These are phyloP conservation scores for Rhopalosiphum padi DNA, from an alignment of 1,140 invertebrate species.

Conservation along the genomic window DNA sequence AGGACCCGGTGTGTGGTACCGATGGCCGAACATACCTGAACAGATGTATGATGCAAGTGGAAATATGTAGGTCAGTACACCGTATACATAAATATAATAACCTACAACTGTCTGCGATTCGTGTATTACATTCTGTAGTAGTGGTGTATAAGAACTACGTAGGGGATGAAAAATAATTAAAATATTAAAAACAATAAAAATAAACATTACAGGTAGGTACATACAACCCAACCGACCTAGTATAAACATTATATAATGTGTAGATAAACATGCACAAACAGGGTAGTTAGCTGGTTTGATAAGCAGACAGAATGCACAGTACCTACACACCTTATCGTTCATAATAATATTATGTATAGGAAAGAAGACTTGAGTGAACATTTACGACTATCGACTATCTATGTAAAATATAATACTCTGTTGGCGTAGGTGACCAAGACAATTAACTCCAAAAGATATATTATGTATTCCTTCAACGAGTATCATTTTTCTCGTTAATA, in stretches of 20 bases:
- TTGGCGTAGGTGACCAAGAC: background rate
- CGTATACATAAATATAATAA: background rate
- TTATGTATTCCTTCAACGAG: background rate
- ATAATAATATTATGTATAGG: too few relatives aligned
- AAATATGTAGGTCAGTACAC: constrained; percentile 74
- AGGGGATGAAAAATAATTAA: background rate
- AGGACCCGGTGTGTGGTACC: constrained; percentile 88
- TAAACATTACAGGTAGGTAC: background rate
- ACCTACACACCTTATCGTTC: background rate
- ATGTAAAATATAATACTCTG: too few relatives aligned
- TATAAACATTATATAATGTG: background rate
- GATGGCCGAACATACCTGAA: constrained; percentile 90
- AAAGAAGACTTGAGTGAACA: too few relatives aligned
- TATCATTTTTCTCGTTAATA: background rate
- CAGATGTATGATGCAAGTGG: constrained; percentile 87
- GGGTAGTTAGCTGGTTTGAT: background rate
- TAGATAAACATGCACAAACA: background rate
- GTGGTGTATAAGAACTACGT: background rate
- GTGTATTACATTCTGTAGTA: background rate
- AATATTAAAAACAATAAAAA: background rate
- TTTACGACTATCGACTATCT: too few relatives aligned
- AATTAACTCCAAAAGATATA: background rate
- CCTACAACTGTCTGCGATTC: background rate
- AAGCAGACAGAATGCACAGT: background rate
- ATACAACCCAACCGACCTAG: background rate